Percentiles rank a stretch among this genome's conserved stretches.
Evolutionary conservation across 2,113 vertebrate genomes (phyloP).

Genomic region (Turdus rufiventris): DNA sequence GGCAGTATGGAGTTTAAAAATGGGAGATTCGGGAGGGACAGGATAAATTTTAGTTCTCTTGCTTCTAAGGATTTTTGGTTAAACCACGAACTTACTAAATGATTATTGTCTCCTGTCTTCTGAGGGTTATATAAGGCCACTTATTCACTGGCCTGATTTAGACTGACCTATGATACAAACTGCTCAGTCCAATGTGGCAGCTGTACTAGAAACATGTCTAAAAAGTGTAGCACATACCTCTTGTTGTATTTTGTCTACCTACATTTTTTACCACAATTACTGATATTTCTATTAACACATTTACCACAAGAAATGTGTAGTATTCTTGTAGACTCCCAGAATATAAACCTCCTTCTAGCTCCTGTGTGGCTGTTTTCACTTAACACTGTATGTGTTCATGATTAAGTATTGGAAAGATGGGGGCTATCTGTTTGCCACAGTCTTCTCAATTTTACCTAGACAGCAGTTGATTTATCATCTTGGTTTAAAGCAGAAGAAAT

Average conservation of each 20-base stretch:
- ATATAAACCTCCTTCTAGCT: not conserved
- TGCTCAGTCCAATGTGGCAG: not conserved
- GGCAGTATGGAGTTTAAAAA: not conserved
- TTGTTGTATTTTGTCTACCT: not conserved
- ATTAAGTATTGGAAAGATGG: not conserved
- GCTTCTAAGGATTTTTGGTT: not conserved
- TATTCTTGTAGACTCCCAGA: not conserved
- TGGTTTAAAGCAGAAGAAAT: not conserved
- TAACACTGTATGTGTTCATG: accelerated
- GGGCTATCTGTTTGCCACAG: not conserved
- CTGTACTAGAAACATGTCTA: not conserved
- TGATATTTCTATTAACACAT: not conserved
- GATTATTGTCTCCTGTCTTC: not conserved
- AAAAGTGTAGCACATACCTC: not conserved
- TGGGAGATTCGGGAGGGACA: not conserved
- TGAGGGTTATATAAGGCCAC: not conserved
- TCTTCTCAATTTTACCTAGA: not conserved
- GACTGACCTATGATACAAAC: not conserved
- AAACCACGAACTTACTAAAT: not conserved
- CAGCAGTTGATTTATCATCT: not conserved
- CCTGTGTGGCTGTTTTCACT: not conserved
- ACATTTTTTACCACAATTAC: not conserved
- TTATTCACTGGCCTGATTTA: not conserved
- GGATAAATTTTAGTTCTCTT: not conserved
- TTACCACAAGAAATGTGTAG: not conserved